Evolutionary conservation across 2,888 invertebrate genomes (phyloP), one percentile per base, ranked within the genome.

Genomic region (Pyrocoelia pectoralis): DNA sequence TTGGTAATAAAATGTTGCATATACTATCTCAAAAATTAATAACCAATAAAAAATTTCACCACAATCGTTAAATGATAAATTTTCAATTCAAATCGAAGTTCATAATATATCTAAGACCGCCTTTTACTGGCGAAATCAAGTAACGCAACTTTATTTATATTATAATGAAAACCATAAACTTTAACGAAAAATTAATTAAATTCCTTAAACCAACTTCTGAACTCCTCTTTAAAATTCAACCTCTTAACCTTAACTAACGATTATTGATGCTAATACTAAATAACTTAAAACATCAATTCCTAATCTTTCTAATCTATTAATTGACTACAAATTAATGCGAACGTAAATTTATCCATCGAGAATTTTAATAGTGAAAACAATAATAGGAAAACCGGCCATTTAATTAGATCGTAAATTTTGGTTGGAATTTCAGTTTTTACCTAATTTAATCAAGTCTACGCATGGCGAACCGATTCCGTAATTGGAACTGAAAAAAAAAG

Each of bases 241-340:
- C 33, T 33, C n/a, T 33, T 33, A 33, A 33, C 33, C 33, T 33
- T 33, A 4, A 6, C n/a, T 33, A 33, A 33, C 33, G n/a, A n/a
- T 33, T 33, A 33, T 33, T 33, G n/a, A n/a, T n/a, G 33, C 33
- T n/a, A 33, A 33, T 33, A 33, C 24, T 33, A n/a, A n/a, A 24
- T 24, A 24, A 24, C 8, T 24, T n/a, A n/a, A n/a, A n/a, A 24
- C 24, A 24, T 24, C 24, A 24, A 24, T 24, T 24, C 6, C 24
- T 24, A 24, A 24, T 24, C 24, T 24, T 43, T 43, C 12, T 43
- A 43, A 46, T 46, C 46, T 46, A 17, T 17, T 46, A 46, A 46
- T 46, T 46, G 17, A 46, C 17, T 46, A 46, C 46, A 17, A 46
- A 46, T 46, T 46, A 33, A 33, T n/a, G 10, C 33, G 2, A 33